A percentile compares a stretch with the other conserved stretches of the same genome.
Conservation (phyloP, 2,797 vertebrate genomes). For the Falco biarmicus region DNA sequence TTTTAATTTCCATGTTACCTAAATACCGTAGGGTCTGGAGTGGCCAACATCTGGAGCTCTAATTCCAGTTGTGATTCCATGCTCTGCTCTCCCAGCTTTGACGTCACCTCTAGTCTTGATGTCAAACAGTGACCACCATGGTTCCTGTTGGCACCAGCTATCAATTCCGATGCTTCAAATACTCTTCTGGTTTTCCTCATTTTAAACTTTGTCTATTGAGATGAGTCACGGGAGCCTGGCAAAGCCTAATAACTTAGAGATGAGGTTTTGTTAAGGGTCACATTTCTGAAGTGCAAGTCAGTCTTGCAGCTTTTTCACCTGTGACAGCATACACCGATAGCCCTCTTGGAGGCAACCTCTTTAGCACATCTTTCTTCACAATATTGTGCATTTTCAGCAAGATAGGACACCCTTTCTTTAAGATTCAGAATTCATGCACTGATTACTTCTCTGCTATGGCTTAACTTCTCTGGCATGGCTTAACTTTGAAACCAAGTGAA, state of each 20-base stretch:
- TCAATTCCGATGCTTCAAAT: not conserved
- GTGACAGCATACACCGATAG: not conserved
- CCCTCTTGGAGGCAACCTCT: not conserved
- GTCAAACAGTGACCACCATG: not conserved
- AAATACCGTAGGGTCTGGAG: not conserved
- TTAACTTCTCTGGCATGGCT: constrained; percentile 32
- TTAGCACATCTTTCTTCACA: not conserved
- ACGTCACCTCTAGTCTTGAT: not conserved
- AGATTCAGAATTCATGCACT: not conserved
- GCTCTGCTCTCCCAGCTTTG: not conserved
- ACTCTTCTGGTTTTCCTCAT: not conserved
- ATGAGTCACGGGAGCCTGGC: not conserved
- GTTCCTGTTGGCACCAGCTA: not conserved
- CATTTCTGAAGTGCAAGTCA: not conserved
- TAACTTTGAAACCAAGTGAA: constrained; percentile 27
- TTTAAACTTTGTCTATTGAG: rapidly evolving
- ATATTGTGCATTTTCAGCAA: not conserved
- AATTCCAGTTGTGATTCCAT: not conserved
- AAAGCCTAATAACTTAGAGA: rapidly evolving
- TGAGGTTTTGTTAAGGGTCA: not conserved
- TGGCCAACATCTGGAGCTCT: not conserved
- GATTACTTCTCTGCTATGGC: constrained; percentile 9
- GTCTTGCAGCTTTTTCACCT: not conserved
- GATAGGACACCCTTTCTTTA: not conserved
- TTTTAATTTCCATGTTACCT: not conserved